Base-by-base conservation (phyloP, 2,797 vertebrate genomes). In the Acipenser transmontanus region DNA sequence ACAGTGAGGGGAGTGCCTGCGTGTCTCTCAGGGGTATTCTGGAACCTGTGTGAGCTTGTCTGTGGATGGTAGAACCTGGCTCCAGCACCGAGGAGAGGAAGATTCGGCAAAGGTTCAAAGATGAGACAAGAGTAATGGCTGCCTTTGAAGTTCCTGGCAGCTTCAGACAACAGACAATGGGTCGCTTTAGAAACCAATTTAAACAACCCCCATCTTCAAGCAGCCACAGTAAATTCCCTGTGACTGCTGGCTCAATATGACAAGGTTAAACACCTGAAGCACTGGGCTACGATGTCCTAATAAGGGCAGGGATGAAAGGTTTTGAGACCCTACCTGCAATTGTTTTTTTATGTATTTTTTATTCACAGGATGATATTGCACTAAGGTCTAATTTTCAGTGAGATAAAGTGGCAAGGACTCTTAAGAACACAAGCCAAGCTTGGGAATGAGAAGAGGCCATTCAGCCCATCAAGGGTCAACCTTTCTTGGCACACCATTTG, bases 101-200 rank as follows among this genome's bases (percentile, higher is more conserved):
- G 74, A 80, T 72, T 76, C 68, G 67, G 34, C 70, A 75, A 34
- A 80, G 74, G 73, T 88, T 88, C 82, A 85, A 84, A 84, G 84
- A 85, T 84, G 79, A 82, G 77, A 78, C 67, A 68, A 80, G 68
- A 34, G 34, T 34, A 34, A 34, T 34, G 34, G 34, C 34, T 34
- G 34, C 34, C 88, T 89, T 90, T 91, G 85, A 88, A 86, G 85
- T 91, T 80, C 77, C 68, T 74, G 84, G 82, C 80, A 82, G 79
- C 76, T 75, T 82, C 74, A 84, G 84, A 84, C 77, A 68, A 76
- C 77, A 87, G 83, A 88, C 85, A 88, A 84, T 84, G 82, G 76
- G 78, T 78, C 74, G 82, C 85, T 86, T 75, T 71, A 63, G 74
- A 78, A 71, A 57, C 20, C 54, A 47, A 12, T 57, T 65, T 49